These are phyloP conservation scores for Aythya baeri DNA, from an alignment of 2,113 vertebrate genomes.

Conservation along the genomic window DNA sequence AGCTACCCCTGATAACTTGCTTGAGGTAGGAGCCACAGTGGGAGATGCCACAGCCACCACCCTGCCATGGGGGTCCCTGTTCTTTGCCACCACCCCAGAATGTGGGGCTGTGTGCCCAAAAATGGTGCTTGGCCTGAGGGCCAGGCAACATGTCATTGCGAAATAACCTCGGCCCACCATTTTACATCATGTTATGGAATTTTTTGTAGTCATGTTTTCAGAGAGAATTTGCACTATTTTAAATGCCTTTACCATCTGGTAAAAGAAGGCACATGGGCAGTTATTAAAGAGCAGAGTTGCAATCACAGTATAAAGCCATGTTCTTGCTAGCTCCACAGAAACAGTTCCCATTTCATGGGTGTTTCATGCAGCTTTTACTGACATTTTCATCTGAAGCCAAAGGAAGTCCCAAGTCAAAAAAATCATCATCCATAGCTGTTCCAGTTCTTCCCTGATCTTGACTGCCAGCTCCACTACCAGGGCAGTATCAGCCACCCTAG, in stretches of 20 bases:
- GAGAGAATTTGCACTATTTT: not conserved
- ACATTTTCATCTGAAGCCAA: not conserved
- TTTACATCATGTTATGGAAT: not conserved
- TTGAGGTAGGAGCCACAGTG: not conserved
- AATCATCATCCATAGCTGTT: not conserved
- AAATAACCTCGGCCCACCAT: not conserved
- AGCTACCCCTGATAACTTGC: fast-evolving
- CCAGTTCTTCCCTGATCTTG: not conserved
- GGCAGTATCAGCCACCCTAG: not conserved
- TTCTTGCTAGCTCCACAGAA: not conserved
- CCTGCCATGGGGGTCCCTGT: fast-evolving
- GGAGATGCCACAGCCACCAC: fast-evolving
- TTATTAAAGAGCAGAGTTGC: not conserved
- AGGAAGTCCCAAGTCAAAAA: not conserved
- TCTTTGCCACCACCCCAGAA: fast-evolving
- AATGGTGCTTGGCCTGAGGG: not conserved
- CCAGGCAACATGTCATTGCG: not conserved
- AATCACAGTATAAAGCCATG: not conserved
- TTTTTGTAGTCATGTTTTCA: not conserved
- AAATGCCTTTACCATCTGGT: not conserved
- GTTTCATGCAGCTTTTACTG: not conserved
- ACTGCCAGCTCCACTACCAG: not conserved
- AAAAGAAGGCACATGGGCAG: not conserved
- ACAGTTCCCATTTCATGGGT: not conserved
- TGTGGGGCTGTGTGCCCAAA: not conserved